These are phyloP conservation scores for Drosophila suzukii DNA, from an alignment of 1,140 invertebrate genomes.

Conservation along the genomic window DNA sequence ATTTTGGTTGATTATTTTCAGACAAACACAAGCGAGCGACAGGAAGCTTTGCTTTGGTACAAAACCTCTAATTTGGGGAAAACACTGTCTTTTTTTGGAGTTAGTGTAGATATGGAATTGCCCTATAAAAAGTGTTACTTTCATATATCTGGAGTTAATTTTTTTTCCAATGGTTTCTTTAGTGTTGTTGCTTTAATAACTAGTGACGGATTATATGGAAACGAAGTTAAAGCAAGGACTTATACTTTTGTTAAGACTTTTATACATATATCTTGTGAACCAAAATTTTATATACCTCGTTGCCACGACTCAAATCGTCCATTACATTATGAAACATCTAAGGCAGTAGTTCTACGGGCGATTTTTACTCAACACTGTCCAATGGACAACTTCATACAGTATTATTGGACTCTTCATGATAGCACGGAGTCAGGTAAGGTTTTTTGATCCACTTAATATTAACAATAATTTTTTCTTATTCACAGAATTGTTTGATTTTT, in stretches of 20 bases:
- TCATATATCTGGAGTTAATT: constrained; percentile 31
- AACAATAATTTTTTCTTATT: too few relatives aligned
- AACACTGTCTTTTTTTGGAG: constrained; percentile 31
- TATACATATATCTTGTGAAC: constrained; percentile 24
- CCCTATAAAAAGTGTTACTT: constrained; percentile 39
- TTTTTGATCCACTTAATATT: too few relatives aligned
- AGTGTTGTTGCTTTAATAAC: constrained; percentile 19
- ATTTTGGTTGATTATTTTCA: constrained; percentile 48
- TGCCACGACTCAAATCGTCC: constrained; percentile 36
- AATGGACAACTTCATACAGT: constrained; percentile 46
- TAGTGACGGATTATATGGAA: constrained; percentile 15
- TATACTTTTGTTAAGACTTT: constrained; percentile 25
- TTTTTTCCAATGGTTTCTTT: constrained; percentile 27
- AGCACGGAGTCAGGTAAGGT: constrained; percentile 45
- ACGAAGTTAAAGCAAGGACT: not conserved
- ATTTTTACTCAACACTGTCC: constrained; percentile 36
- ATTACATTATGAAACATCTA: constrained; percentile 40
- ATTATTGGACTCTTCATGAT: constrained; percentile 53
- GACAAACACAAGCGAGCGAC: constrained; percentile 33
- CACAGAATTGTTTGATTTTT: constrained; percentile 34
- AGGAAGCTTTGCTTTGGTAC: constrained; percentile 35
- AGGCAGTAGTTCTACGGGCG: constrained; percentile 34
- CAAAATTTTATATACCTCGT: constrained; percentile 24
- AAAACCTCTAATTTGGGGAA: constrained; percentile 12
- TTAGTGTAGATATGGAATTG: constrained; percentile 3